Base-by-base conservation (phyloP, 2,113 vertebrate genomes). In the Actenoides lindsayi region DNA sequence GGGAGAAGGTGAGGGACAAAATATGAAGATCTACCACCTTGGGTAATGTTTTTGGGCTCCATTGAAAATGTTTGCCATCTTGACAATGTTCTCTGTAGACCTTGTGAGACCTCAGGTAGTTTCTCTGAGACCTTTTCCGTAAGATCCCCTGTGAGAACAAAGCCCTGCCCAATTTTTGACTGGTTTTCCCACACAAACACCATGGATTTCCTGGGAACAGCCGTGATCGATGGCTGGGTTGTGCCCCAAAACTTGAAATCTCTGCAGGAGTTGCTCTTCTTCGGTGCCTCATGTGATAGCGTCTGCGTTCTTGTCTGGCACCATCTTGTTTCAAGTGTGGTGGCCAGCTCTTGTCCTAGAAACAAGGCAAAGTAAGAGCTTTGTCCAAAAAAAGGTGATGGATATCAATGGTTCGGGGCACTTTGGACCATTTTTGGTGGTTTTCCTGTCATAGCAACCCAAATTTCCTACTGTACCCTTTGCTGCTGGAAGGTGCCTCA, bases 241-340 rank as follows among this genome's bases (percentile, higher is more conserved):
- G 48, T 64, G 71, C 51, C 59, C 59, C 31, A 9, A 41, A 64
- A 53, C 25, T n/a, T 87, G 41, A 14, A 20, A 0, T 51, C 23
- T 35, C 35, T 56, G 35, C 17, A 56, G 77, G 67, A 88, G 23
- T 37, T 75, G 1, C 53, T 60, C 42, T 37, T 80, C 37, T n/a
- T 57, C 1, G 0, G 31, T 54, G 65, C 69, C 5, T 8, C 4
- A 0, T 13, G 27, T 19, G 35, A 1, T 5, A 24, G n/a, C 1
- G 0, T 35, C 50, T 50, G 28, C 8, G 1, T 54, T 71, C 39
- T 51, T 46, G 3, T 16, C 57, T 50, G n/a, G 10, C 39, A 50
- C 42, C 53, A 2, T 20, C 68, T 65, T 44, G 20, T 69, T 62
- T 74, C 54, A n/a, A 41, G 41, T 21, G n/a, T 44, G 37, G 8